Conservation (phyloP, 2,888 invertebrate genomes). For the Fragum sueziense region DNA sequence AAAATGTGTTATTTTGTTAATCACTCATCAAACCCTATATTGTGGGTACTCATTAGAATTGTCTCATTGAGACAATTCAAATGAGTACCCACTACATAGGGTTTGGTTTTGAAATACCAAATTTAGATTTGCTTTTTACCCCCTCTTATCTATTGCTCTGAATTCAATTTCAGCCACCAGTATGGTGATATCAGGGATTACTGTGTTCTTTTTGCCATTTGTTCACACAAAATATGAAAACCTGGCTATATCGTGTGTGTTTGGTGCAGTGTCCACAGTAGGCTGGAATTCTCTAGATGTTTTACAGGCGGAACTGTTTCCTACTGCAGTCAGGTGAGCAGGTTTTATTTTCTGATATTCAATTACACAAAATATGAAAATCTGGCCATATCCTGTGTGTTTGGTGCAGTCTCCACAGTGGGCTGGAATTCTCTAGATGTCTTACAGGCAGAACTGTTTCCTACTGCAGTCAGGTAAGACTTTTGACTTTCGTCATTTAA, state of each 20-base stretch:
- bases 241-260: slow-evolving; percentile 80
- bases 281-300: slow-evolving; percentile 90
- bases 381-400: slow-evolving; percentile 80
- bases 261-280: slow-evolving; percentile 82
- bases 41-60: too few relatives aligned
- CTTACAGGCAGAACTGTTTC: slow-evolving; percentile 95
- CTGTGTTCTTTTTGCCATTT: slow-evolving; percentile 80
- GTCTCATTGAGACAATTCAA: too few relatives aligned
- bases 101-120: too few relatives aligned
- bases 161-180: slow-evolving; percentile 71
- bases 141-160: too few relatives aligned
- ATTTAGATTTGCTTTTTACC: too few relatives aligned
- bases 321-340: slow-evolving; percentile 91
- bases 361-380: slow-evolving; percentile 74
- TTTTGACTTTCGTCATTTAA: too few relatives aligned
- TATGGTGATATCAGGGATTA: slow-evolving; percentile 79
- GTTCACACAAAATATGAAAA: slow-evolving; percentile 74
- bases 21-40: too few relatives aligned
- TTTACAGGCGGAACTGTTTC: slow-evolving; percentile 95
- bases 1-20: too few relatives aligned
- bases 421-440: slow-evolving; percentile 90
- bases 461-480: slow-evolving; percentile 94
- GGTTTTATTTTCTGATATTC: slow-evolving; percentile 78
- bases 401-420: slow-evolving; percentile 81
- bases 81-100: too few relatives aligned